Evolutionary conservation across 64 coral and sea anemone genomes (phyloP), one percentile per base, ranked within the genome.

Genomic region (Actinia equina): DNA sequence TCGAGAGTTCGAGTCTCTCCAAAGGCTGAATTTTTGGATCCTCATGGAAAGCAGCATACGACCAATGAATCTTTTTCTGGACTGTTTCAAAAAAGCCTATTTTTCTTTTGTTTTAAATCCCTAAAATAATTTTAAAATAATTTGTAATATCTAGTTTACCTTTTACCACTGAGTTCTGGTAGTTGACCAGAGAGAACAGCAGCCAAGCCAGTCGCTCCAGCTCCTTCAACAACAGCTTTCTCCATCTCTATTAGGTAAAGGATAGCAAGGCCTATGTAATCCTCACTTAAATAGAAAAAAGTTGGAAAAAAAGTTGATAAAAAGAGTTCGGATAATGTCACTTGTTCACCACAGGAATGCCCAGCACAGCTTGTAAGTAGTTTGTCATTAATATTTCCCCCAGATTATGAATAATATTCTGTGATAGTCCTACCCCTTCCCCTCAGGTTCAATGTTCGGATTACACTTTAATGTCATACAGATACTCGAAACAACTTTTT

Each of bases 101-200:
- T 52, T 4, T 81, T 81, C n/a, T 1, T 7, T 22, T n/a, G 20
- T 17, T 5, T 81, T 1, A 52, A 49, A 9, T 43, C 3, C 7
- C 3, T 1, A 4, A 49, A 49, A 2, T 49, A 37, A 37, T 37
- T 1, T 37, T 37, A 37, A 37, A 77, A 15, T 41, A 27, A 77
- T 44, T 44, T 23, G n/a, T 84, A 15, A 59, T 17, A 78, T n/a
- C n/a, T n/a, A n/a, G n/a, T 57, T 15, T 86, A 98, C 95, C 95
- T 82, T 98, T 98, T 98, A 30, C 92, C 92, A 15, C 74, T 85
- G 20, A 98, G 84, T 46, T 98, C 91, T 11, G 95, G 95, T 15
- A 98, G 80, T 71, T 89, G 77, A 14, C 95, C 95, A 25, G 91
- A 92, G 0, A 98, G 70, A 58, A 98, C 10, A 5, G 92, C 95